Base-by-base conservation (phyloP, 2,797 vertebrate genomes). In the Argyrosomus regius region DNA sequence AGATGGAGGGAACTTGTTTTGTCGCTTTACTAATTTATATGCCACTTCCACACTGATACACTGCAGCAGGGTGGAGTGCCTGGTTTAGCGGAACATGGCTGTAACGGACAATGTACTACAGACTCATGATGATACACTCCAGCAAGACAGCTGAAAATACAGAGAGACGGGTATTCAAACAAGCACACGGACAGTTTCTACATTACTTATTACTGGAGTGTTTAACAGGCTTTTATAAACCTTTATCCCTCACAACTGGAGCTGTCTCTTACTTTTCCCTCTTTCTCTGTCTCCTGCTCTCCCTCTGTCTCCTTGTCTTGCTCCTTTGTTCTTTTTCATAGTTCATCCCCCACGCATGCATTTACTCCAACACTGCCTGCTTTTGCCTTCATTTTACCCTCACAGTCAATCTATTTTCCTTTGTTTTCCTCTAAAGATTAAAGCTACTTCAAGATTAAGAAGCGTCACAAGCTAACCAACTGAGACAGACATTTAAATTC, bases 171-270 rank as follows among this genome's bases (percentile, higher is more conserved):
- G 28, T 68, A 84, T 62, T 76, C 64, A 78, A 52, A 80, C 66
- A 75, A 58, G 31, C 39, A 75, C 22, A 56, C 28, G 54, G 50
- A 67, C 68, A 76, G 60, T 49, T 73, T 72, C 31, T 61, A 72
- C 86, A 92, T 94, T 85, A 92, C 91, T 92, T 86, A 92, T 94
- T 85, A 92, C 91, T 92, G 87, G 92, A 82, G 67, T 94, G 89
- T 94, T 93, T 75, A 94, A 93, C 77, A 92, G 83, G 31, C 90
- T 89, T n/a, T 89, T 93, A 84, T 92, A 94, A 86, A 85, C 89
- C 86, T 41, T 73, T 62, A 87, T 86, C 86, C 88, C 78, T 63
- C 78, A 88, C 92, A 90, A 77, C 70, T 43, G 48, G 35, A 75
- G 0, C 48, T 75, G 76, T 53, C 46, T 17, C 52, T 18, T n/a